These are phyloP conservation scores for Cephus pulcher DNA, from an alignment of 2,888 invertebrate species.

Conservation along the genomic window DNA sequence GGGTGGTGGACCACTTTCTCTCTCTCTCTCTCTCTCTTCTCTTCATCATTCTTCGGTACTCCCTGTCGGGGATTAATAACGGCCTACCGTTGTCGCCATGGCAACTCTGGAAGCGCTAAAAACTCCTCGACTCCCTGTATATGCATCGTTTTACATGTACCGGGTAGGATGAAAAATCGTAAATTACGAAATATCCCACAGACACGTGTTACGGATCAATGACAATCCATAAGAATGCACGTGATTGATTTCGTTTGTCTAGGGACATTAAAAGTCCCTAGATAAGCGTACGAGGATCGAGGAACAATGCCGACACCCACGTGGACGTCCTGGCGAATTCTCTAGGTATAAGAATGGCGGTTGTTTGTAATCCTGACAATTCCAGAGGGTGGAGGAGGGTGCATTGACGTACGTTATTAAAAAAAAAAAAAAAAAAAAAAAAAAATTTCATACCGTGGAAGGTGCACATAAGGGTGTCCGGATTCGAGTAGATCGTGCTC, in stretches of 20 bases:
- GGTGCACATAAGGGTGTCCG: neutral
- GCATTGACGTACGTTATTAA: neutral
- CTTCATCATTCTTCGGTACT: constrained; percentile 44
- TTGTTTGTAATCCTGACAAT: neutral
- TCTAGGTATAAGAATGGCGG: neutral
- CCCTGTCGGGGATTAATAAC: constrained; percentile 59
- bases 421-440: too few relatives aligned
- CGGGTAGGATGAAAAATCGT: neutral
- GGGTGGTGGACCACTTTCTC: constrained; percentile 23
- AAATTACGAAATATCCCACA: neutral
- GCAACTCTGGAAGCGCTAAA: constrained; percentile 53
- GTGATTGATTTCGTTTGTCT: neutral
- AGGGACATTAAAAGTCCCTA: neutral
- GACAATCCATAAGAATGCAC: neutral
- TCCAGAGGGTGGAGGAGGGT: neutral
- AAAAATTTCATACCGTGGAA: neutral
- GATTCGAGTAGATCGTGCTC: constrained; percentile 51
- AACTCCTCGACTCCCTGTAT: constrained; percentile 37
- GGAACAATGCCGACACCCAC: neutral
- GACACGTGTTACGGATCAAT: neutral
- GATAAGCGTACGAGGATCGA: neutral
- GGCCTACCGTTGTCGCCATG: constrained; percentile 59
- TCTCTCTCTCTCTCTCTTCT: constrained; percentile 26
- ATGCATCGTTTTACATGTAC: neutral
- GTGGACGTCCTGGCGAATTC: neutral